Percentiles rank a stretch among this genome's conserved stretches.
These are phyloP conservation scores for Spongilla lacustris DNA, from an alignment of 37 sponge, comb jelly and placozoan species.

Conservation along the genomic window DNA sequence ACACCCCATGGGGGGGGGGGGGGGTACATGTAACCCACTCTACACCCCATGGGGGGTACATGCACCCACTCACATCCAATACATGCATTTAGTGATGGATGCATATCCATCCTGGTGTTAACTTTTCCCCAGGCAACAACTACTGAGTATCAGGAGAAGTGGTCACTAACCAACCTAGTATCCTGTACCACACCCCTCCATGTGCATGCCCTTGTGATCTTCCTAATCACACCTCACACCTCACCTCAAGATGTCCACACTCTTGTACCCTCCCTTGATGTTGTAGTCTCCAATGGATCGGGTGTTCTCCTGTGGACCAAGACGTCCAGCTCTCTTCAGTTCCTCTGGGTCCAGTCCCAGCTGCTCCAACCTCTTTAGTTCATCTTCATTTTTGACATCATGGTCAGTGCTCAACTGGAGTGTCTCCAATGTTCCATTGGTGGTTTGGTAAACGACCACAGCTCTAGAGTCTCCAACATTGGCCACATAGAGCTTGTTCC, in stretches of 20 bases:
- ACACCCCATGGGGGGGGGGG: no score
- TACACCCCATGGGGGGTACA: no score
- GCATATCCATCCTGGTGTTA: no score
- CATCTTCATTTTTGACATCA: conserved; percentile 70
- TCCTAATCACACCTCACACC: background rate
- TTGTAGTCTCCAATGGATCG: conserved; percentile 91
- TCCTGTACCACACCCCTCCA: no score
- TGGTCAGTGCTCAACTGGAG: conserved; percentile 86
- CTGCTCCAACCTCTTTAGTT: conserved; percentile 60
- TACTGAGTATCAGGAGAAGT: no score
- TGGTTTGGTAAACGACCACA: conserved; percentile 40
- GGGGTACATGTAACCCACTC: no score
- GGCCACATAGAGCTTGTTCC: conserved; percentile 75
- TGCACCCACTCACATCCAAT: no score
- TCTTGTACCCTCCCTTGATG: conserved; percentile 92
- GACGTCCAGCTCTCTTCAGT: conserved; percentile 37
- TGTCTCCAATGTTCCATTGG: conserved; percentile 28
- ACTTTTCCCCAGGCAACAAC: no score
- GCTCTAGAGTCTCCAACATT: conserved; percentile 91
- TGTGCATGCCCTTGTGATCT: background rate
- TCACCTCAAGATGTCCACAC: conserved; percentile 77
- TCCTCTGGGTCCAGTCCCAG: conserved; percentile 72
- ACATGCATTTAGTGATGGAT: no score
- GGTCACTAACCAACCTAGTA: no score
- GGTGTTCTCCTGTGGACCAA: conserved; percentile 83